A percentile compares a stretch with the other conserved stretches of the same genome.
These are phyloP conservation scores for Phorcus lineatus DNA, from an alignment of 2,888 invertebrate genomes.

Conservation along the genomic window DNA sequence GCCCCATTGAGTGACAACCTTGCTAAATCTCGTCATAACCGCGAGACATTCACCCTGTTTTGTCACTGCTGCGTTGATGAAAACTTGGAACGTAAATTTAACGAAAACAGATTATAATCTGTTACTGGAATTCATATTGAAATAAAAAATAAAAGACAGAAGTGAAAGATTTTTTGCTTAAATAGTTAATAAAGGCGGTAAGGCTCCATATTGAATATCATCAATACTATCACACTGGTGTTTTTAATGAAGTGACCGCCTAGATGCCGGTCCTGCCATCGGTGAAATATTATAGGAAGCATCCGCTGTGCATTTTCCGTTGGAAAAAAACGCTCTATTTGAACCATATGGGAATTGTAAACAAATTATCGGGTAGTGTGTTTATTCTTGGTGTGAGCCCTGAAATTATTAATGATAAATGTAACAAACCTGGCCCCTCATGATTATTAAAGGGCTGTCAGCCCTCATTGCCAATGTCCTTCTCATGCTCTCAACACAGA, in stretches of 20 bases:
- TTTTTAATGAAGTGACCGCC: no score
- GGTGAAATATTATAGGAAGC: neutral
- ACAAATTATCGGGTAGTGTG: neutral
- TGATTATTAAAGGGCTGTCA: no score
- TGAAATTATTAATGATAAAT: conserved; percentile 15
- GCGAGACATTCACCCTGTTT: neutral
- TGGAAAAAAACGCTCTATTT: neutral
- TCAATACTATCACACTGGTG: no score
- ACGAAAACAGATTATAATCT: neutral
- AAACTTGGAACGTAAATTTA: neutral
- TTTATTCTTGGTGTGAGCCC: neutral
- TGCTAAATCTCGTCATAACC: neutral
- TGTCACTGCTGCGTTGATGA: neutral
- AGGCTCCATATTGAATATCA: no score
- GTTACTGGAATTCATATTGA: neutral
- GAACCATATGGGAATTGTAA: neutral
- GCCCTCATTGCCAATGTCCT: no score
- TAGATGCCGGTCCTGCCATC: neutral
- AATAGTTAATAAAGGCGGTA: no score
- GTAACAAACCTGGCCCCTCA: neutral
- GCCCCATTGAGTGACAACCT: neutral
- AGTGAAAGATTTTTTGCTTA: no score
- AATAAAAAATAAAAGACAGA: no score
- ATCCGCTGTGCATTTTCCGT: neutral
- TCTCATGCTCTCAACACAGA: no score